These are phyloP conservation scores for Pollenia labialis DNA, from an alignment of 2,888 invertebrate species.

Conservation along the genomic window DNA sequence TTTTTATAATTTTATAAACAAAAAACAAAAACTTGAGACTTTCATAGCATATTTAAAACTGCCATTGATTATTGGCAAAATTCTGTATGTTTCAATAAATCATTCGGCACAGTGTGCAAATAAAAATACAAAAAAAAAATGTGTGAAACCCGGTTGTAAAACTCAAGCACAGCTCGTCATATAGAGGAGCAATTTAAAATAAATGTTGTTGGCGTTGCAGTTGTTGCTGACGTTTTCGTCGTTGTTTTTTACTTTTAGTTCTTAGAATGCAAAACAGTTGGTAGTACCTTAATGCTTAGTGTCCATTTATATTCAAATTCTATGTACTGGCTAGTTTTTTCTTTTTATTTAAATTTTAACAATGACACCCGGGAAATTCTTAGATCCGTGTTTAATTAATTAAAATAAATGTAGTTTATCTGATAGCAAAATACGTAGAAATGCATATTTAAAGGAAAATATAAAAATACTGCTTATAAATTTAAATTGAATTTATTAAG, in stretches of 20 bases:
- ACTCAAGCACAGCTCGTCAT: slow-evolving; percentile 15
- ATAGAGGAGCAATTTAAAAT: slow-evolving; percentile 21
- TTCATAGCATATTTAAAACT: slow-evolving; percentile 12
- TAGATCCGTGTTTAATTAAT: slow-evolving; percentile 66
- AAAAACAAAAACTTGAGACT: slow-evolving; percentile 18
- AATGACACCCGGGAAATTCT: slow-evolving; percentile 56
- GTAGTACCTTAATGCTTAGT: slow-evolving; percentile 3
- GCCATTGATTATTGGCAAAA: slow-evolving; percentile 14
- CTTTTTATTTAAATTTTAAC: not conserved
- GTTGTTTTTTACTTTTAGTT: not conserved
- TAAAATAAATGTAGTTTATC: slow-evolving; percentile 55
- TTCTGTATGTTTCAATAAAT: slow-evolving; percentile 42
- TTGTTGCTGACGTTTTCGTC: not conserved
- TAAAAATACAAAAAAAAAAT: not conserved
- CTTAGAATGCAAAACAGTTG: slow-evolving; percentile 24
- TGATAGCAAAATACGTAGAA: slow-evolving; percentile 41
- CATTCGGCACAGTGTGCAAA: slow-evolving; percentile 5
- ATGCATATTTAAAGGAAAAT: not conserved
- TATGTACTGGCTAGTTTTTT: slow-evolving; percentile 12
- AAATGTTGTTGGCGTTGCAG: slow-evolving; percentile 18
- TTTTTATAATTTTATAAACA: slow-evolving; percentile 36
- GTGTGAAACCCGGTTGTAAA: slow-evolving; percentile 51
- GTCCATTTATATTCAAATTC: slow-evolving; percentile 22
- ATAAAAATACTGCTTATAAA: not conserved
- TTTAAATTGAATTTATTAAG: not conserved